Base-by-base conservation (phyloP, 2,888 invertebrate species). In the Parelbella ahira region DNA sequence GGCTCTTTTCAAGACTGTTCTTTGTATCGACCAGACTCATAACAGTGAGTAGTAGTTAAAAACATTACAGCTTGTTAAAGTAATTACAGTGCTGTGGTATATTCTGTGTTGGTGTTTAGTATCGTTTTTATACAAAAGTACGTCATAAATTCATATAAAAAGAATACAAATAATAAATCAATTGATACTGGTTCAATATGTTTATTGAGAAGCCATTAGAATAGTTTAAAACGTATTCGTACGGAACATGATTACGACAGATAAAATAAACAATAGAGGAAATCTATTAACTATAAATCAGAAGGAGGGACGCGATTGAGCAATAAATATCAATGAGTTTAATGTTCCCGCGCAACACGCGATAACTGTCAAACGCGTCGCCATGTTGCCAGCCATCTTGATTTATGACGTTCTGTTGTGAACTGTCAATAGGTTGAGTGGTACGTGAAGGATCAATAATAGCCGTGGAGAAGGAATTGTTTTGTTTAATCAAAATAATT, bases 291-390 rank as follows among this genome's bases (percentile, higher is more conserved):
- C 71, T 61, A 81, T 83, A 84, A 83, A 83, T 83, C 84, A 80
- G 63, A 65, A 62, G 68, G 62, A 66, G 63, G 65, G 57, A 62
- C 63, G 62, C 78, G 82, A 86, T 86, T 84, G 84, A 86, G 84
- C 67, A 81, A 86, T 86, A 86, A 86, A 86, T 84, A 81, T 82
- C 83, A 86, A 86, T 86, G 80, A 83, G 71, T 80, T 79, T 82
- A 86, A 86, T 82, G 83, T 81, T 79, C 75, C 73, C 75, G 72
- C 73, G 74, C 68, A 68, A 81, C 82, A 81, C 67, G 79, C 84
- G 77, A 80, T 82, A 81, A 80, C 80, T 84, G 84, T 84, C 83
- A 78, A 68, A 65, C 63, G 58, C 66, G 71, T 60, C 71, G 83
- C 86, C 83, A 84, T 83, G 64, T 83, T 83, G 81, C 69, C 58